phyloP scores from a whole-genome alignment of 2,888 invertebrate species.

The Alsophila aescularia region DNA sequence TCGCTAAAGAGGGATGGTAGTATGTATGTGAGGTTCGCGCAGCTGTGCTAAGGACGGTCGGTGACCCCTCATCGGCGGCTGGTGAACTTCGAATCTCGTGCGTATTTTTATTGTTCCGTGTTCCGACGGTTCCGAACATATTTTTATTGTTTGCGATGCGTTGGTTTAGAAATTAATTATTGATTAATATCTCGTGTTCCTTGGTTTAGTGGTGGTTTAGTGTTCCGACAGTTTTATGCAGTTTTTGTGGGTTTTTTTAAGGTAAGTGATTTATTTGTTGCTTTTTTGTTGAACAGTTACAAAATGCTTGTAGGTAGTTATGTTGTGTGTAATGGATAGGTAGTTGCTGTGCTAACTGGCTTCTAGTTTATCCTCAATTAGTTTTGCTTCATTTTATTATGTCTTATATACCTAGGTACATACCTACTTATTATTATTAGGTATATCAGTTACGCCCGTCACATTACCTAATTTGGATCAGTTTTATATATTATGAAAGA shows the following conservation, averaged over 20 bases:
- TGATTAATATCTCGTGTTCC: constrained; percentile 21
- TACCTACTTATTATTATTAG: too few relatives aligned
- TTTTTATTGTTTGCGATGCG: constrained; percentile 45
- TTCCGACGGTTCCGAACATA: constrained; percentile 36
- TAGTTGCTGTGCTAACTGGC: too few relatives aligned
- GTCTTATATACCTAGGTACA: too few relatives aligned
- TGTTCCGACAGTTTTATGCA: constrained; percentile 7
- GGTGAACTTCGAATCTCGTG: constrained; percentile 82
- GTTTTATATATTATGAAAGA: too few relatives aligned
- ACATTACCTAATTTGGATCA: too few relatives aligned
- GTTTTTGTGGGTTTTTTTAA: constrained; percentile 3
- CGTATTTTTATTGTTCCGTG: constrained; percentile 59
- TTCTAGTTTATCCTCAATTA: too few relatives aligned
- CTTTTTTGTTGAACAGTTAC: too few relatives aligned
- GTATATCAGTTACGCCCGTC: too few relatives aligned
- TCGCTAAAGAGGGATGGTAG: constrained; percentile 66
- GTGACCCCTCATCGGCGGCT: constrained; percentile 79
- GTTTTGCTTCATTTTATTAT: too few relatives aligned
- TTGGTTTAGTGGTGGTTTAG: background rate
- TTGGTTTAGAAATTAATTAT: constrained; percentile 38
- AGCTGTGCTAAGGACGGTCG: constrained; percentile 83
- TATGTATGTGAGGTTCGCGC: constrained; percentile 66
- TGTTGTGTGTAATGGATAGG: too few relatives aligned
- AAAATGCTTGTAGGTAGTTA: too few relatives aligned
- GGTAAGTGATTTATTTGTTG: constrained; percentile 13